phyloP scores from a whole-genome alignment of 1,140 invertebrate species.

The Danaus melanippus region DNA sequence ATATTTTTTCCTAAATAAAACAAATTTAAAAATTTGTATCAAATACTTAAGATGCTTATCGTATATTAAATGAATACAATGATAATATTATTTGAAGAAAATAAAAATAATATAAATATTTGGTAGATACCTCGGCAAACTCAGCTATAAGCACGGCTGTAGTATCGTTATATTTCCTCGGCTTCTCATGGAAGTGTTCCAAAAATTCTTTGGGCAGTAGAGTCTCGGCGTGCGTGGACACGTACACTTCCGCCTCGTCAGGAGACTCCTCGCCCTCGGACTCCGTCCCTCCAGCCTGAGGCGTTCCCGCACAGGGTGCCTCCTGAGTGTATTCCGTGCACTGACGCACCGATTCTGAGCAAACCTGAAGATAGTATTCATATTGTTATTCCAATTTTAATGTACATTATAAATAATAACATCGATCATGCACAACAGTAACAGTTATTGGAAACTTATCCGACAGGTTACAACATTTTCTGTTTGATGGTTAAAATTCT shows the following conservation, averaged over 20 bases:
- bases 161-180: conserved; percentile 27
- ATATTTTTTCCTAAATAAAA: too few species aligned
- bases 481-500: too few species aligned
- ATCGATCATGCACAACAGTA: too few species aligned
- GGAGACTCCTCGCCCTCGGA: conserved; percentile 43
- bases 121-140: conserved; percentile 36
- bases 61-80: neutral
- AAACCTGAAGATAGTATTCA: conserved; percentile 24
- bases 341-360: conserved; percentile 39
- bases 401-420: too few species aligned
- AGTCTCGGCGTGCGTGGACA: conserved; percentile 50
- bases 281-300: conserved; percentile 47
- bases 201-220: conserved; percentile 42
- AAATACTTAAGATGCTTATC: too few species aligned
- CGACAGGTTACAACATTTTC: too few species aligned
- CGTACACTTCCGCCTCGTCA: conserved; percentile 37
- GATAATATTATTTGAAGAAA: too few species aligned
- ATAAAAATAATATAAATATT: neutral
- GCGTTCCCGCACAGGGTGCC: conserved; percentile 62
- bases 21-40: too few species aligned
- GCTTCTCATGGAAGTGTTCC: conserved; percentile 34
- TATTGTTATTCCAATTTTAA: too few species aligned
- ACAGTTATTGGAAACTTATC: too few species aligned
- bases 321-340: conserved; percentile 66
- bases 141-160: conserved; percentile 42